phyloP scores from a whole-genome alignment of 2,888 invertebrate species.

The Spicauda simplicius region DNA sequence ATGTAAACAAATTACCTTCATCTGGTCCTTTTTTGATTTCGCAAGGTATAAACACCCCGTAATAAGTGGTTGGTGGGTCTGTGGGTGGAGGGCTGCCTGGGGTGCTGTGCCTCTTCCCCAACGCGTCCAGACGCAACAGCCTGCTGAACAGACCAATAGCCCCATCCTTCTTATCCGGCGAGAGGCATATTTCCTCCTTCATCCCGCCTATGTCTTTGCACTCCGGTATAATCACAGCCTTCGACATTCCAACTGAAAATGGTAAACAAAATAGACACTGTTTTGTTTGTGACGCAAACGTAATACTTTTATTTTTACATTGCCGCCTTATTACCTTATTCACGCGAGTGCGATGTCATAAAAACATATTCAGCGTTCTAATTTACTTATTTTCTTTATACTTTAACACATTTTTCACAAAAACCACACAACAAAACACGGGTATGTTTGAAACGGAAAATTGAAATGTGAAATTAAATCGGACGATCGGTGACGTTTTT shows the following conservation, averaged over 20 bases:
- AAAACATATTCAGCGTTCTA: constrained; percentile 59
- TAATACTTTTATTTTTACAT: constrained; percentile 69
- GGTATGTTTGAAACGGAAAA: constrained; percentile 59
- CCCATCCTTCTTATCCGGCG: constrained; percentile 74
- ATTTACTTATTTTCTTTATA: constrained; percentile 10
- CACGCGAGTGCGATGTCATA: constrained; percentile 59
- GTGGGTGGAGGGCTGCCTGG: constrained; percentile 60
- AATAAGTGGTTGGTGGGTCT: constrained; percentile 69
- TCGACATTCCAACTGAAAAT: constrained; percentile 75
- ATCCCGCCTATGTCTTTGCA: constrained; percentile 69
- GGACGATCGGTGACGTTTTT: constrained; percentile 48
- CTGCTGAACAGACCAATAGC: constrained; percentile 72
- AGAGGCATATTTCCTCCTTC: constrained; percentile 69
- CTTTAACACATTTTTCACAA: constrained; percentile 55
- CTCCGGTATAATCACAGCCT: constrained; percentile 73
- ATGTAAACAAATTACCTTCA: constrained; percentile 64
- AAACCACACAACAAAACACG: constrained; percentile 49
- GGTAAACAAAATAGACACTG: constrained; percentile 70
- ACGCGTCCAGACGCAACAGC: constrained; percentile 67
- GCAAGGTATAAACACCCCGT: constrained; percentile 83
- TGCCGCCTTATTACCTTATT: constrained; percentile 54
- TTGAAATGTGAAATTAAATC: constrained; percentile 59
- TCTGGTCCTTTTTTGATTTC: constrained; percentile 80
- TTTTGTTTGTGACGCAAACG: constrained; percentile 79
- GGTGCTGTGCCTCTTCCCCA: constrained; percentile 58